Evolutionary conservation across 1,140 invertebrate species (phyloP).

Genomic region (Sycophaga agraensis): DNA sequence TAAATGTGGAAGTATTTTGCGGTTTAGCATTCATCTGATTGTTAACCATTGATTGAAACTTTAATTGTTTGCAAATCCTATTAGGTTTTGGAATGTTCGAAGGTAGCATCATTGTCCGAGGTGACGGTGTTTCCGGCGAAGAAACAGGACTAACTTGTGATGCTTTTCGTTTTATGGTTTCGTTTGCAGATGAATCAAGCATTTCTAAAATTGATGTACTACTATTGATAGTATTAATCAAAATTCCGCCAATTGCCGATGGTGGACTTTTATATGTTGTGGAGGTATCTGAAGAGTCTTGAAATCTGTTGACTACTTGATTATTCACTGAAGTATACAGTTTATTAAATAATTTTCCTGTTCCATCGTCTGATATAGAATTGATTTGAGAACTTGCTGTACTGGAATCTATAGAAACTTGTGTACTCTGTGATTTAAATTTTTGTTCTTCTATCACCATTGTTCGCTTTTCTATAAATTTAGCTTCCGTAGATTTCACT

Average conservation of each 20-base stretch:
- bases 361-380: constrained; percentile 25
- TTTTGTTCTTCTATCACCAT: neutral
- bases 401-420: constrained; percentile 38
- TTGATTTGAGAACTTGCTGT: constrained; percentile 41
- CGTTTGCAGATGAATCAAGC: constrained; percentile 42
- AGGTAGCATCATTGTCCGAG: constrained; percentile 45
- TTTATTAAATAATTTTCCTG: constrained; percentile 29
- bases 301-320: constrained; percentile 33
- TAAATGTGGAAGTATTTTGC: neutral
- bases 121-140: constrained; percentile 53
- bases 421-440: constrained; percentile 13
- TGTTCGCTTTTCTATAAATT: neutral
- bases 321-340: constrained; percentile 27
- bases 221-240: constrained; percentile 30
- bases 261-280: constrained; percentile 53
- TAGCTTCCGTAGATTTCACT: constrained; percentile 18
- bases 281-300: constrained; percentile 47
- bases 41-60: constrained; percentile 13
- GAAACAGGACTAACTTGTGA: constrained; percentile 47
- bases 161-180: constrained; percentile 11
- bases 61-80: constrained; percentile 35
- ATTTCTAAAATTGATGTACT: constrained; percentile 47
- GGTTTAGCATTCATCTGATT: neutral
- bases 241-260: constrained; percentile 25
- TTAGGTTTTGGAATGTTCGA: constrained; percentile 43